phyloP scores from a whole-genome alignment of 2,113 vertebrate genomes.

The Mugil cephalus region DNA sequence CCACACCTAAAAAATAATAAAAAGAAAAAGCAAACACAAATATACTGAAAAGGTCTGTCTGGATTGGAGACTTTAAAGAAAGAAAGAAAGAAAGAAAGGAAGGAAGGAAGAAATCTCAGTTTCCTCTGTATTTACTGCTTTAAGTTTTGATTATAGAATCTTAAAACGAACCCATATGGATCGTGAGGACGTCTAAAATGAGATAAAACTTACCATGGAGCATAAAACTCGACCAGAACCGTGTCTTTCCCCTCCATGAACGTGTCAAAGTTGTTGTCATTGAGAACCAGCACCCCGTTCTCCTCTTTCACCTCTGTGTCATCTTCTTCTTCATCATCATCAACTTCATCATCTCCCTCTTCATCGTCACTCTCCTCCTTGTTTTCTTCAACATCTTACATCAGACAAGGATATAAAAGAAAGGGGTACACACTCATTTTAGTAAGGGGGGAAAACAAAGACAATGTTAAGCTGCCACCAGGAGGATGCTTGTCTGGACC shows the following conservation, averaged over 20 bases:
- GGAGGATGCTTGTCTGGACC: not conserved
- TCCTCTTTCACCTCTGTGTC: slow-evolving; percentile 94
- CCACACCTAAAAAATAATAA: slow-evolving; percentile 88
- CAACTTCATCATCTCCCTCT: slow-evolving; percentile 54
- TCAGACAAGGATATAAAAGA: not conserved
- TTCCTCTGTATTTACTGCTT: no score
- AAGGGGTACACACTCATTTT: not conserved
- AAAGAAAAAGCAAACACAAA: not conserved
- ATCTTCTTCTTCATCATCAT: slow-evolving; percentile 76
- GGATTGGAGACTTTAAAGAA: no score
- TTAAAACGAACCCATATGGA: no score
- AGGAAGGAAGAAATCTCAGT: no score
- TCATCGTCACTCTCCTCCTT: slow-evolving; percentile 66
- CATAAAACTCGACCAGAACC: slow-evolving; percentile 95
- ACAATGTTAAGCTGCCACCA: not conserved
- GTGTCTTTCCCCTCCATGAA: slow-evolving; percentile 93
- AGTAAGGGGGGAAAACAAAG: not conserved
- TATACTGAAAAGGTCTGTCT: no score
- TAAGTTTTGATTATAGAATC: no score
- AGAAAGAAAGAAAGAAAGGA: no score
- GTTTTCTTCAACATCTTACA: slow-evolving; percentile 49
- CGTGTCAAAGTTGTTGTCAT: slow-evolving; percentile 90
- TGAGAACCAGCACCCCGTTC: slow-evolving; percentile 92
- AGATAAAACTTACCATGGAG: slow-evolving; percentile 92
- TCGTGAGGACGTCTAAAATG: no score